A percentile compares a stretch with the other conserved stretches of the same genome.
Conservation (phyloP, 1,140 invertebrate genomes). For the Bombyx mandarina region DNA sequence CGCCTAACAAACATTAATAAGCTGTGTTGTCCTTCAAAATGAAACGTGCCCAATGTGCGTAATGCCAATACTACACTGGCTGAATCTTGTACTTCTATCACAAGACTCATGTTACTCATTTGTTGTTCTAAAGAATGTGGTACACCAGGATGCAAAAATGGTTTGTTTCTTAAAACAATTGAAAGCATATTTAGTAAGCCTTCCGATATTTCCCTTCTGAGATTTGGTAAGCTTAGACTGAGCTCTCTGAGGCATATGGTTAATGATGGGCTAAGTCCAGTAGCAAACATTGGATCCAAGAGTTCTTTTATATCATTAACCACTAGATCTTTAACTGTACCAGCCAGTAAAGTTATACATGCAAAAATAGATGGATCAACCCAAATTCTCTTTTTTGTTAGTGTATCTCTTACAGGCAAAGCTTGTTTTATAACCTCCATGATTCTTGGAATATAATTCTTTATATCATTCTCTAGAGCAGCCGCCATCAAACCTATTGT, state of each 20-base stretch:
- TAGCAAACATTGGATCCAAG: conserved; percentile 92
- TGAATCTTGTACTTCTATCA: conserved; percentile 77
- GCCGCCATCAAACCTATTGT: conserved; percentile 93
- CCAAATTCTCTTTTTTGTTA: conserved; percentile 78
- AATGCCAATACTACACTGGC: conserved; percentile 92
- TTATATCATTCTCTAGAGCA: conserved; percentile 88
- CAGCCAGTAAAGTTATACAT: conserved; percentile 93
- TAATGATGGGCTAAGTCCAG: conserved; percentile 90
- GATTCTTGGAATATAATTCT: conserved; percentile 84
- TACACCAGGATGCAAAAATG: conserved; percentile 83
- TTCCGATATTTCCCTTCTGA: conserved; percentile 93
- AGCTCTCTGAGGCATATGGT: conserved; percentile 93
- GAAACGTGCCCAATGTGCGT: conserved; percentile 94
- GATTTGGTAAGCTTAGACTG: conserved; percentile 87
- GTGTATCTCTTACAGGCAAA: conserved; percentile 84
- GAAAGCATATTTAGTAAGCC: conserved; percentile 90
- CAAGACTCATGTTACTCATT: conserved; percentile 52
- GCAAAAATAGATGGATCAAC: conserved; percentile 94
- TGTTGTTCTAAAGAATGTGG: conserved; percentile 73
- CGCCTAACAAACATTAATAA: conserved; percentile 92
- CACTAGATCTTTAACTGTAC: conserved; percentile 85
- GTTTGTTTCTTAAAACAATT: conserved; percentile 91
- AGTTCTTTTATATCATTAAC: conserved; percentile 86
- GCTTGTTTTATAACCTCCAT: conserved; percentile 89
- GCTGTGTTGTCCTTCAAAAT: conserved; percentile 96